Evolutionary conservation across 2,888 invertebrate genomes (phyloP).

Genomic region (Acronicta alni): DNA sequence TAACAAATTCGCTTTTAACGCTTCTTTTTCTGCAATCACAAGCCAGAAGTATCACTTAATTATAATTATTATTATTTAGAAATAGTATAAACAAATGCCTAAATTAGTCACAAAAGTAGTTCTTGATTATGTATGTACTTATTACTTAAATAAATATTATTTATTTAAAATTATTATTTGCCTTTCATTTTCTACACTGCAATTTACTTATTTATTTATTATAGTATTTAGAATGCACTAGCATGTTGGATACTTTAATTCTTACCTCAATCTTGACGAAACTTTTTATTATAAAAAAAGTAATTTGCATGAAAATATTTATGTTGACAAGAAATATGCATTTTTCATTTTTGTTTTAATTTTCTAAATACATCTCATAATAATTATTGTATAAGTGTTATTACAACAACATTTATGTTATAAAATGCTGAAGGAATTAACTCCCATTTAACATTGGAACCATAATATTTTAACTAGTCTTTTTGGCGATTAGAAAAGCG

Average conservation of each 20-base stretch:
- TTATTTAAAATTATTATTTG: conserved; percentile 58
- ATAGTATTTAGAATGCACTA: conserved; percentile 38
- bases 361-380: conserved; percentile 1
- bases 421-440: conserved; percentile 27
- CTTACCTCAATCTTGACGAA: background rate
- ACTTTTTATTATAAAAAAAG: background rate
- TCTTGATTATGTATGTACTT: conserved; percentile 46
- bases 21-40: conserved; percentile 57
- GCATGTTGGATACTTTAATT: conserved; percentile 30
- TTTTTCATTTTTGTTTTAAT: background rate
- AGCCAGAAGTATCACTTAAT: conserved; percentile 10
- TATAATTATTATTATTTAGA: conserved; percentile 6
- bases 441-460: conserved; percentile 41
- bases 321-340: conserved; percentile 10
- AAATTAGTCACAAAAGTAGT: conserved; percentile 41
- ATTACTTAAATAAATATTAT: conserved; percentile 62
- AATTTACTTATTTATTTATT: conserved; percentile 17
- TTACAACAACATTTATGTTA: conserved; percentile 7
- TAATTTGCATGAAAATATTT: conserved; percentile 24
- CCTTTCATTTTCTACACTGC: conserved; percentile 64
- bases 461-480: conserved; percentile 34
- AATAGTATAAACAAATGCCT: conserved; percentile 15
- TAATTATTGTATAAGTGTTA: background rate
- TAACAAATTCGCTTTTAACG: conserved; percentile 79
- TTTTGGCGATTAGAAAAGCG: too few relatives aligned